Evolutionary conservation across 2,888 invertebrate genomes (phyloP).

Genomic region (Leucophenga montana): DNA sequence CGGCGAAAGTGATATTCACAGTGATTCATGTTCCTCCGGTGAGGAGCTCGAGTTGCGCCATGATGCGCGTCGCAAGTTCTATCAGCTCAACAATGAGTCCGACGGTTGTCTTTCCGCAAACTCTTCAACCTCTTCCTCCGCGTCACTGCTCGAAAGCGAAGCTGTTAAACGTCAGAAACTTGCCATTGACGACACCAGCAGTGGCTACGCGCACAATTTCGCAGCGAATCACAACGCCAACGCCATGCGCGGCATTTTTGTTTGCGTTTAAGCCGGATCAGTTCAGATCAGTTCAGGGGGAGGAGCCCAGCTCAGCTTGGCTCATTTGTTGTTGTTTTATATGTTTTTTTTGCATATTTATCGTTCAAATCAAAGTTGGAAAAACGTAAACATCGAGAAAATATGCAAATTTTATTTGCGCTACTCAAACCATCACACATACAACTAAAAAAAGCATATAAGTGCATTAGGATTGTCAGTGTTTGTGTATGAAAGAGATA

Average conservation of each 20-base stretch:
- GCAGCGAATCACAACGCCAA: constrained; percentile 61
- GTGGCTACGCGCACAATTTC: constrained; percentile 44
- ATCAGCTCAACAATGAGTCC: constrained; percentile 60
- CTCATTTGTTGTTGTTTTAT: not conserved
- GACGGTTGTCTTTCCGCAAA: constrained; percentile 13
- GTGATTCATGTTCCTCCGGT: constrained; percentile 59
- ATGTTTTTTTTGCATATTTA: constrained; percentile 11
- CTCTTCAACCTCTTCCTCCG: constrained; percentile 38
- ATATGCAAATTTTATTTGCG: too few species aligned
- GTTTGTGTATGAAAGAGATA: not conserved
- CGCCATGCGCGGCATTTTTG: constrained; percentile 66
- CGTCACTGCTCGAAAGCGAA: constrained; percentile 37
- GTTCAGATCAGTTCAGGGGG: not conserved
- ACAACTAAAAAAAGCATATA: too few species aligned
- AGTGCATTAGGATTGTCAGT: too few species aligned
- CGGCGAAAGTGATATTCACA: constrained; percentile 53
- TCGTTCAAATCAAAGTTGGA: too few species aligned
- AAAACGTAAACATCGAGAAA: too few species aligned
- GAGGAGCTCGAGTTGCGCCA: constrained; percentile 57
- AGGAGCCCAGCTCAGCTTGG: constrained; percentile 1
- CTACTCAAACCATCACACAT: too few species aligned
- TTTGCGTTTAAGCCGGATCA: constrained; percentile 56
- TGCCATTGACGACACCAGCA: constrained; percentile 44
- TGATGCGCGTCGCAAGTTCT: constrained; percentile 60
- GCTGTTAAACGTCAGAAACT: constrained; percentile 64